Base-by-base conservation (phyloP, 2,113 vertebrate genomes). In the Tringa solitaria region DNA sequence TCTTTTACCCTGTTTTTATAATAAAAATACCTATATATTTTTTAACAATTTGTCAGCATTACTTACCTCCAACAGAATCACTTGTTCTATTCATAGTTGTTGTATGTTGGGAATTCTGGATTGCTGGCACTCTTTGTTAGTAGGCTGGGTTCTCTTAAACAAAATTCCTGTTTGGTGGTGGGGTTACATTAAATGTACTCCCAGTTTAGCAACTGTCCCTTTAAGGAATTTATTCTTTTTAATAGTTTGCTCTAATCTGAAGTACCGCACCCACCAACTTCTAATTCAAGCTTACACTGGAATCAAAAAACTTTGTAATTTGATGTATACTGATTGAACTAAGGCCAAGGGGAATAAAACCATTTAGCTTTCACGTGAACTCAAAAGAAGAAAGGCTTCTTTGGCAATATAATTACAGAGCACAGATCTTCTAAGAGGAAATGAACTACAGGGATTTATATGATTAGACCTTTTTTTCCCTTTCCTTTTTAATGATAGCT, bases 351-450 rank as follows among this genome's bases (percentile, higher is more conserved):
- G 94, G 87, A 96, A 95, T 91, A 91, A 89, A 94, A 57, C 35
- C 78, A 87, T 85, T 83, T 79, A 85, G 57, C 65, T 87, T 89
- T 94, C 87, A 96, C 43, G 3, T 94, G 95, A 93, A 53, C 87
- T 82, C 84, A 39, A 50, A 70, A 82, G 87, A 91, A 93, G 86
- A 94, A 96, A 95, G 89, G 39, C 57, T 89, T 91, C 84, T 89
- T 72, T 77, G 65, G 77, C 87, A 92, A 91, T 79, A 50, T 87
- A 96, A 97, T 96, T 95, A 94, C 86, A 96, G 81, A 84, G 77
- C 57, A 87, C 87, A 96, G 65, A 95, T 61, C 74, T 91, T 19
- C 45, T 76, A 95, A 85, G 70, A 95, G 94, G 93, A 97, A 96
- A 97, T 85, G 61, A 93, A 82, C 69, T 72, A 51, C 78, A 93